phyloP scores from a whole-genome alignment of 2,888 invertebrate genomes.

The Gymnosoma rotundatum region DNA sequence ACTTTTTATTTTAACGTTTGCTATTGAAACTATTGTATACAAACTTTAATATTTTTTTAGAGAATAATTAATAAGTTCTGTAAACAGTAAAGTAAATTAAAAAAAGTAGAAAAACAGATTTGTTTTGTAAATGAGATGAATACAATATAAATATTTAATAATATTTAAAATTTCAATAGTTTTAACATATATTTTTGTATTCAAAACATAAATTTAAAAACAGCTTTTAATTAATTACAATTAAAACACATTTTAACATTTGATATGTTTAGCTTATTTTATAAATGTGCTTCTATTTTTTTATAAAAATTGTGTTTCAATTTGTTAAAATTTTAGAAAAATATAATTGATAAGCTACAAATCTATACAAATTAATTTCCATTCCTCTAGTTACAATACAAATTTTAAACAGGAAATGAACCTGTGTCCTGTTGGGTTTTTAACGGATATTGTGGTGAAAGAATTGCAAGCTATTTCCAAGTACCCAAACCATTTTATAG shows the following conservation, averaged over 20 bases:
- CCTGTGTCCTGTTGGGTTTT: conserved; percentile 50
- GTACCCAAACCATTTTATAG: conserved; percentile 1
- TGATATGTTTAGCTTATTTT: not conserved
- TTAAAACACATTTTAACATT: conserved; percentile 15
- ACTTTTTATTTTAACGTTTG: too few species aligned
- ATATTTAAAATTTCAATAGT: too few species aligned
- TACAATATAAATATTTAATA: too few species aligned
- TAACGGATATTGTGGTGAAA: conserved; percentile 52
- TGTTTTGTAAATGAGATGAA: too few species aligned
- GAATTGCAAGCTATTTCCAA: conserved; percentile 14
- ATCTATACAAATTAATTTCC: conserved; percentile 7
- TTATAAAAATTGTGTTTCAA: not conserved
- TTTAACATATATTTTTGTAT: too few species aligned
- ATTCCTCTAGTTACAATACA: conserved; percentile 10
- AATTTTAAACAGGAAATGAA: conserved; percentile 51
- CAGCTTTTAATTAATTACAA: not conserved
- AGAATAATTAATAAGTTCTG: too few species aligned
- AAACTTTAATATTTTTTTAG: too few species aligned
- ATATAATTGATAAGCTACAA: conserved; percentile 9
- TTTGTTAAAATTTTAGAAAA: conserved; percentile 35
- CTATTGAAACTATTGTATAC: too few species aligned
- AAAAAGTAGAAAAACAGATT: too few species aligned
- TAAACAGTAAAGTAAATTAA: too few species aligned
- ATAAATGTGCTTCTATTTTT: not conserved
- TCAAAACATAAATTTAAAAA: too few species aligned